Conservation (phyloP, 2,797 vertebrate species). For the Tragelaphus eurycerus region DNA sequence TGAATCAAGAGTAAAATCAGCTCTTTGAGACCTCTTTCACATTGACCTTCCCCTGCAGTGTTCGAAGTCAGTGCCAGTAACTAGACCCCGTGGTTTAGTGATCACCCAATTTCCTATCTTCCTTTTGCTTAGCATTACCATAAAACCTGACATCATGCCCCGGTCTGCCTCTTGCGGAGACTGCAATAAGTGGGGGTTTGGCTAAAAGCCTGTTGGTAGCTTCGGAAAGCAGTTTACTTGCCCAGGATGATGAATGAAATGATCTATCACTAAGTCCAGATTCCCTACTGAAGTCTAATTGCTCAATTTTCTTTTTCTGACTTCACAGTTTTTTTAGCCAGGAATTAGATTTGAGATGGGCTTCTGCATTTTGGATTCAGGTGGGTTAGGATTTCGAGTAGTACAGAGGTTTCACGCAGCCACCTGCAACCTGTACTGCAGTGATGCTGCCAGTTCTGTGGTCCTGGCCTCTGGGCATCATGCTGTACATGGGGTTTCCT, state of each 20-base stretch:
- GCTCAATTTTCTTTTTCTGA: constrained; percentile 74
- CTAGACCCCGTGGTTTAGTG: background rate
- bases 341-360: constrained; percentile 61
- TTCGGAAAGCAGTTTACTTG: constrained; percentile 64
- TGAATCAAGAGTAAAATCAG: background rate
- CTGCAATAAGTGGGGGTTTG: constrained; percentile 58
- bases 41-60: constrained; percentile 26
- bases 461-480: constrained; percentile 12
- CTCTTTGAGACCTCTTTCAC: background rate
- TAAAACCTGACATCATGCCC: constrained; percentile 21
- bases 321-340: constrained; percentile 64
- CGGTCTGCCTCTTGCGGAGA: background rate
- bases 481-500: constrained; percentile 31
- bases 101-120: background rate
- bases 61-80: constrained; percentile 28
- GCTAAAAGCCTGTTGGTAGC: constrained; percentile 42
- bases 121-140: background rate
- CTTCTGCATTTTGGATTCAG: constrained; percentile 64
- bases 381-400: constrained; percentile 63
- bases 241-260: constrained; percentile 56
- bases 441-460: constrained; percentile 17
- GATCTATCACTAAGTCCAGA: constrained; percentile 63
- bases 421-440: constrained; percentile 59
- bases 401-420: constrained; percentile 58
- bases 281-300: constrained; percentile 62